Evolutionary conservation across 2,797 vertebrate species (phyloP), one percentile per base, ranked within the genome.

Genomic region (Micromesistius poutassou): DNA sequence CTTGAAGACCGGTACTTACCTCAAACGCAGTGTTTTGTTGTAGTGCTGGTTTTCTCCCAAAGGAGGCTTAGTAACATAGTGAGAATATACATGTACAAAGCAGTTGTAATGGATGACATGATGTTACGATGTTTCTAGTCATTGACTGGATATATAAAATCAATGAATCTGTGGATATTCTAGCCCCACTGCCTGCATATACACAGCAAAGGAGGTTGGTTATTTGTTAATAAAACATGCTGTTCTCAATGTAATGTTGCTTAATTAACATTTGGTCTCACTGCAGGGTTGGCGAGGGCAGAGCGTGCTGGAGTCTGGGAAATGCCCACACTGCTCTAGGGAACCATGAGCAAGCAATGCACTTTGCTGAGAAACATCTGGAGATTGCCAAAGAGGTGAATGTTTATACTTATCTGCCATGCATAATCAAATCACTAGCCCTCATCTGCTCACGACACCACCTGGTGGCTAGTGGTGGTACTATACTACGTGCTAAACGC

Each of bases 301-400:
- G 97, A 94, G 97, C 97, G 0, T 99, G 97, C 89, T 99, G 97
- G 97, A 99, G 97, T 89, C 94, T 99, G 87, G 97, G 97, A 88
- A 98, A 99, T 25, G 97, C 96, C 50, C 95, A 98, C 74, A 98
- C 97, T 19, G 97, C 97, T 76, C 92, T 99, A 82, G 97, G 97
- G 87, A 97, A 97, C 88, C 97, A 98, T 2, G 95, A 97, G 81
- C 95, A 97, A 88, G 97, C 97, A 14, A 94, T 98, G 93, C 93
- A 95, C 80, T 99, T 97, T 7, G 96, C 97, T 78, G 96, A 97
- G 88, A 97, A 95, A 91, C 97, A 99, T 93, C 90, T 99, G 93
- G 96, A 97, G 90, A 98, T 99, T 92, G 97, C 97, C 72, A 96
- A 93, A 96, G 96, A 97, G 96, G 97, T 98, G 82, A 85, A n/a